Evolutionary conservation across 2,888 invertebrate species (phyloP), one percentile per base, ranked within the genome.

Genomic region (Mesochorus sp.): DNA sequence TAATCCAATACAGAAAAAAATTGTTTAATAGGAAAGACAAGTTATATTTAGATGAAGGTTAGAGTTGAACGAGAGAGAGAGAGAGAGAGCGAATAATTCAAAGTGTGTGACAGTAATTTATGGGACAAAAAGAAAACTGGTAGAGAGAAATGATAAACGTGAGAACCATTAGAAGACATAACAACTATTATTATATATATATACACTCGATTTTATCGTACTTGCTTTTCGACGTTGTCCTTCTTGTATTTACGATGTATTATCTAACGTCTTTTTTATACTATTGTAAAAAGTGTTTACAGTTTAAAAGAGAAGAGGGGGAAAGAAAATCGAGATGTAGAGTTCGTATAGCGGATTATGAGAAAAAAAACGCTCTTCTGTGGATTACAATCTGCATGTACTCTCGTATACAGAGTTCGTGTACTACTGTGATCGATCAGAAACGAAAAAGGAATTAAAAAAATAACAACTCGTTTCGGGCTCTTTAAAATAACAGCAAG

Each of bases 191-290:
- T 51, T 44, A n/a, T n/a, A n/a, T n/a, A n/a, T 71, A 76, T 82
- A 81, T 79, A 81, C 79, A 80, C 71, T 80, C 79, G 76, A 81
- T 81, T 81, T 81, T 81, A 82, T 74, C 76, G 68, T 76, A 80
- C 37, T 79, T 71, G 81, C 78, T 80, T 81, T 81, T 82, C 76
- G 81, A 82, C 81, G 80, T 82, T 80, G 80, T 82, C 81, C 82
- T 82, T 80, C 80, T 80, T 78, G 72, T 79, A 80, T 76, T 80
- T 76, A 78, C 72, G 55, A 80, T 80, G 72, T 76, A 80, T 76
- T 80, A 78, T 82, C 80, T 75, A 67, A 74, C 75, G 80, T 80
- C 80, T 81, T 82, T n/a, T 82, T 82, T 81, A 79, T 82, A 82
- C 82, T 82, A 80, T 76, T 81, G 76, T 80, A 80, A 82, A 82